Conservation (phyloP, 1,140 invertebrate genomes). For the Gryllus bimaculatus region DNA sequence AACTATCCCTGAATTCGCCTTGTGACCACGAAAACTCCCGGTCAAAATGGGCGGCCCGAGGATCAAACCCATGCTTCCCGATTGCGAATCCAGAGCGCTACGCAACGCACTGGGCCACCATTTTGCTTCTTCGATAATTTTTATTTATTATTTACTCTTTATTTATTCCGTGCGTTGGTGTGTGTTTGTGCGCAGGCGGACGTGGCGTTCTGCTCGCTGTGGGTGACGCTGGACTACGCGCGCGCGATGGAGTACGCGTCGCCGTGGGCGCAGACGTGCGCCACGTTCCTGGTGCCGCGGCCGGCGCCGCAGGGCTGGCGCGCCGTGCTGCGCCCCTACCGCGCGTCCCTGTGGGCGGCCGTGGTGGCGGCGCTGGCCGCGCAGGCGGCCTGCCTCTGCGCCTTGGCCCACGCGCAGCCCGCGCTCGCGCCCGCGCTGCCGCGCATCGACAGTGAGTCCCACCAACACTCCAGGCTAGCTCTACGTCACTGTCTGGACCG, state of each 20-base stretch:
- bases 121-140: no score
- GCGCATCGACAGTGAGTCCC: not conserved
- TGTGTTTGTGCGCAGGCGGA: not conserved
- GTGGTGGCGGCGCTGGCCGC: not conserved
- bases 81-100: no score
- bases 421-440: not conserved
- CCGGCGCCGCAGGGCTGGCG: not conserved
- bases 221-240: not conserved
- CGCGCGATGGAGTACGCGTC: not conserved
- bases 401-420: not conserved
- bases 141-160: no score
- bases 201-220: not conserved
- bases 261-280: not conserved
- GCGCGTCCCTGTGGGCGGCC: not conserved
- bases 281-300: not conserved
- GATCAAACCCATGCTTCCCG: no score
- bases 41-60: no score
- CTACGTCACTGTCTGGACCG: no score
- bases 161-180: not conserved
- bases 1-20: no score
- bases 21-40: no score
- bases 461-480: no score
- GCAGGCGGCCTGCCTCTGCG: not conserved
- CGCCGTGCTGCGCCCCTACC: not conserved
- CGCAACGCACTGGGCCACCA: no score